Percentiles rank a stretch among this genome's conserved stretches.
These are phyloP conservation scores for Xiphophorus birchmanni DNA, from an alignment of 2,797 vertebrate species.

Conservation along the genomic window DNA sequence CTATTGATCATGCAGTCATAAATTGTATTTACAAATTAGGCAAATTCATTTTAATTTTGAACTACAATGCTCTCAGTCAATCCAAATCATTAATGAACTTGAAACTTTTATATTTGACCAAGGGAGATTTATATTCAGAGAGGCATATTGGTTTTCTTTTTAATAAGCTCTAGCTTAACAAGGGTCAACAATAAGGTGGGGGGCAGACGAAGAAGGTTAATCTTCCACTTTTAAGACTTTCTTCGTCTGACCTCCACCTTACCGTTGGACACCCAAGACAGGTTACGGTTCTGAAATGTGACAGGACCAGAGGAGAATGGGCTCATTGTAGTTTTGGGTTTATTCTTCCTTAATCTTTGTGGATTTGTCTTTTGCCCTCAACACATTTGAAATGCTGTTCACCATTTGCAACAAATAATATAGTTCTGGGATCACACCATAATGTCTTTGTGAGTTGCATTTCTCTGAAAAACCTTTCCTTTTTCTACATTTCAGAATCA, in stretches of 20 bases:
- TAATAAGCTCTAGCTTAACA: background rate
- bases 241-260: background rate
- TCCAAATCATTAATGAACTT: background rate
- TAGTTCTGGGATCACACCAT: background rate
- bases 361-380: background rate
- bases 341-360: background rate
- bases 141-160: background rate
- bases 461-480: background rate
- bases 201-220: background rate
- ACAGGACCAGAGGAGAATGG: background rate
- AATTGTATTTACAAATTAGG: background rate
- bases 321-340: background rate
- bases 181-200: background rate
- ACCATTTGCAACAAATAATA: background rate
- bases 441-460: background rate
- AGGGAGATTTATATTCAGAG: background rate
- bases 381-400: background rate
- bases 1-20: conserved; percentile 55
- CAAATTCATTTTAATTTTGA: background rate
- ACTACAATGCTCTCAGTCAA: background rate
- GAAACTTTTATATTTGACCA: too few species aligned
- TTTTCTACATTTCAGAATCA: background rate
- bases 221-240: too few species aligned
- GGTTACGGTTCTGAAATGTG: background rate
- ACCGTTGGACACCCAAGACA: background rate